Conservation (phyloP, 2,888 invertebrate species). For the Phragmatobia fuliginosa region DNA sequence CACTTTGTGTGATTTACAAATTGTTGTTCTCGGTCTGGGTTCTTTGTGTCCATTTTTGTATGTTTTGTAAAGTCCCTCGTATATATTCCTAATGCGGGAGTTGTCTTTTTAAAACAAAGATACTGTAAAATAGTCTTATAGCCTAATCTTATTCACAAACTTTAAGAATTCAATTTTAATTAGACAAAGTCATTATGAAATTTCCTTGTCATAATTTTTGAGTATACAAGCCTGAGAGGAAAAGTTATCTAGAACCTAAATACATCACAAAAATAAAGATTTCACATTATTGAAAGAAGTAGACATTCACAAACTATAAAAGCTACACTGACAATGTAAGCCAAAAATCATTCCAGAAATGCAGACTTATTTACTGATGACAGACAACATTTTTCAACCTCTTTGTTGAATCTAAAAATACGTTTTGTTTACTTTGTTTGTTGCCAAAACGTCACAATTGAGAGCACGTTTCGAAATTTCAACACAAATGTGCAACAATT, state of each 20-base stretch:
- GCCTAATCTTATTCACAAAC: neutral
- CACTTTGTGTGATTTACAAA: too few relatives aligned
- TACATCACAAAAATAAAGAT: neutral
- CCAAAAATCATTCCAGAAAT: constrained; percentile 4
- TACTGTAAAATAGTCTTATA: neutral
- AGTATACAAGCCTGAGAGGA: neutral
- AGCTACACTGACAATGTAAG: neutral
- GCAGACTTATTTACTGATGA: neutral
- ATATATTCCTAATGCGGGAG: too few relatives aligned
- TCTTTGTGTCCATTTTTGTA: too few relatives aligned
- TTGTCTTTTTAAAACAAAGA: too few relatives aligned
- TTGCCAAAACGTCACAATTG: constrained; percentile 6
- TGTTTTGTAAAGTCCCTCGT: too few relatives aligned
- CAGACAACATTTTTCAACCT: neutral
- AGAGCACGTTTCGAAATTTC: neutral
- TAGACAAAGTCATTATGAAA: too few relatives aligned
- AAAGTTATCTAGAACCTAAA: neutral
- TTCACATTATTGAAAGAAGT: too few relatives aligned
- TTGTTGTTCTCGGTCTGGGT: too few relatives aligned
- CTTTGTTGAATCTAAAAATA: constrained; percentile 1
- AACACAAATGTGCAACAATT: neutral
- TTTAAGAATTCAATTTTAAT: too few relatives aligned
- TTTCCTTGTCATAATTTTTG: neutral
- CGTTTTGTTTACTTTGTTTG: neutral
- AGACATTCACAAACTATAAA: neutral